These are phyloP conservation scores for Auanema freiburgensis DNA, from an alignment of 2,888 invertebrate species.

Conservation along the genomic window DNA sequence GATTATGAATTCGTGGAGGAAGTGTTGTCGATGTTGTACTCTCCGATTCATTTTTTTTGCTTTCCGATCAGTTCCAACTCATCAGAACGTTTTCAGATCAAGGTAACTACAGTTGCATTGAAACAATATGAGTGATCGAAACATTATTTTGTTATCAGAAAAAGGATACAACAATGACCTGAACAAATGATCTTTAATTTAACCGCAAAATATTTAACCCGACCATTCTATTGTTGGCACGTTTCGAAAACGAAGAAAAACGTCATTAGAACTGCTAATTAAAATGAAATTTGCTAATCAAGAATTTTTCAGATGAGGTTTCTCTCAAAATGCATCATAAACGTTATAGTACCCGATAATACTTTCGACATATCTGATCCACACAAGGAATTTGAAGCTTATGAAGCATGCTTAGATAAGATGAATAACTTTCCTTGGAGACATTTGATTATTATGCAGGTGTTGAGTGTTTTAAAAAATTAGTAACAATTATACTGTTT, in stretches of 20 bases:
- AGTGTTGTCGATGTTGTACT: slow-evolving; percentile 37
- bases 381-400: slow-evolving; percentile 31
- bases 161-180: background rate
- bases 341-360: slow-evolving; percentile 31
- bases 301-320: slow-evolving; percentile 29
- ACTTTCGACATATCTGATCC: slow-evolving; percentile 30
- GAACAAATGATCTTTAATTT: background rate
- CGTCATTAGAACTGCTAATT: no score
- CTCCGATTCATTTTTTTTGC: slow-evolving; percentile 41
- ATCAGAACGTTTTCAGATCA: slow-evolving; percentile 23
- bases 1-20: slow-evolving; percentile 40
- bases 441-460: slow-evolving; percentile 31
- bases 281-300: background rate
- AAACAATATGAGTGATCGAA: slow-evolving; percentile 8
- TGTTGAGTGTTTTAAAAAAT: slow-evolving; percentile 3
- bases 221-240: no score
- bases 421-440: slow-evolving; percentile 37
- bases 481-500: no score
- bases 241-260: no score
- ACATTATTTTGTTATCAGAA: background rate
- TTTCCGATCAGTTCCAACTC: slow-evolving; percentile 27
- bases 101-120: slow-evolving; percentile 15
- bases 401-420: slow-evolving; percentile 25
- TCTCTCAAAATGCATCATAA: slow-evolving; percentile 33
- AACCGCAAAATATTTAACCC: no score